phyloP scores from a whole-genome alignment of 2,888 invertebrate species.

The Dendrolimus houi region DNA sequence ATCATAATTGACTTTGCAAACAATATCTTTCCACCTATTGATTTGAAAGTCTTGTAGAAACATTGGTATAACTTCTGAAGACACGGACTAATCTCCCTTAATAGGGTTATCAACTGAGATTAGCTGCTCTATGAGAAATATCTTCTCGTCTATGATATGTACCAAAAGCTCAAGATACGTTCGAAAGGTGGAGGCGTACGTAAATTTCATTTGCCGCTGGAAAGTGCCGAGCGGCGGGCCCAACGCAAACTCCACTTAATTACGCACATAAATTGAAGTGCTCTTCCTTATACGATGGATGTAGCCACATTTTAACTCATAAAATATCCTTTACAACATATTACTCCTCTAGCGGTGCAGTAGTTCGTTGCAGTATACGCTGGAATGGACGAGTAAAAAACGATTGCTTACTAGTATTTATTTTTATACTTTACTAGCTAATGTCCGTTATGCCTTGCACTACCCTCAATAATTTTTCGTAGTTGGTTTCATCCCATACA shows the following conservation, averaged over 20 bases:
- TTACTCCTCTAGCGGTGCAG: conserved; percentile 8
- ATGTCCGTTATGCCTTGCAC: too few species aligned
- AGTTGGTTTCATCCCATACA: too few species aligned
- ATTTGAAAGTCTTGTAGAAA: too few species aligned
- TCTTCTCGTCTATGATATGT: conserved; percentile 26
- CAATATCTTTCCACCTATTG: too few species aligned
- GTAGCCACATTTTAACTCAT: conserved; percentile 59
- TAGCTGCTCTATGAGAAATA: background rate
- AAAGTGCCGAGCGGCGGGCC: conserved; percentile 64
- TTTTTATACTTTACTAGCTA: too few species aligned
- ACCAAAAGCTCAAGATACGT: conserved; percentile 42
- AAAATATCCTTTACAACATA: conserved; percentile 45
- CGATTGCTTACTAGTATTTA: too few species aligned
- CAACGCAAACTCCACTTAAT: conserved; percentile 74
- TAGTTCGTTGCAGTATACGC: conserved; percentile 6
- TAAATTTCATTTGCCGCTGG: conserved; percentile 73
- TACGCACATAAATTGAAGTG: conserved; percentile 74
- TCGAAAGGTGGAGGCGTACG: conserved; percentile 65
- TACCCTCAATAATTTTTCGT: too few species aligned
- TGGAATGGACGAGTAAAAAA: background rate
- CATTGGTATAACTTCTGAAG: too few species aligned
- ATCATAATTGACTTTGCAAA: too few species aligned
- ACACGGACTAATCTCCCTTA: too few species aligned
- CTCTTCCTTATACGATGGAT: conserved; percentile 62
- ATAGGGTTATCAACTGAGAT: too few species aligned